These are phyloP conservation scores for Rhodeus uyekii DNA, from an alignment of 2,797 vertebrate genomes.

Conservation along the genomic window DNA sequence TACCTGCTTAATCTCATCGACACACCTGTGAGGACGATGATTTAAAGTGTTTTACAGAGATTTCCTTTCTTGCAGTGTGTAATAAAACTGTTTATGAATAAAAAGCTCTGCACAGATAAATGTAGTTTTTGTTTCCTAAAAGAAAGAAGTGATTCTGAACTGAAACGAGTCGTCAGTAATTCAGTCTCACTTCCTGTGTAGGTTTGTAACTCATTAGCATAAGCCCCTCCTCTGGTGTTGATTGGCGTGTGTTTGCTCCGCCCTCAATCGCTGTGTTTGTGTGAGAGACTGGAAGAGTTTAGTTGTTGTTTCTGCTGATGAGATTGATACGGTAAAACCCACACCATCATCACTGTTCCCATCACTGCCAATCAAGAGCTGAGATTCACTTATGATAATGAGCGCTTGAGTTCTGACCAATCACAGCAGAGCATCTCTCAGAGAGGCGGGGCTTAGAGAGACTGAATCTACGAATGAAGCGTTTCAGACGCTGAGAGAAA, in stretches of 20 bases:
- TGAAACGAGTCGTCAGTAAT: background rate
- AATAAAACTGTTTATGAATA: background rate
- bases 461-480: fast-evolving
- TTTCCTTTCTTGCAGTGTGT: background rate
- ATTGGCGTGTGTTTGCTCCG: background rate
- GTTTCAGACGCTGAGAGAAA: background rate
- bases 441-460: background rate
- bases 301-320: background rate
- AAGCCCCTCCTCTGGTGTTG: no score
- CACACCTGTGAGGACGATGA: constrained; percentile 84
- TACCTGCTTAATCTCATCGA: constrained; percentile 98
- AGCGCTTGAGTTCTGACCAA: background rate
- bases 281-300: background rate
- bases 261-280: background rate
- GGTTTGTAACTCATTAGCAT: background rate
- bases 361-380: background rate
- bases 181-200: background rate
- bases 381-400: background rate
- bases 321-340: background rate
- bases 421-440: background rate
- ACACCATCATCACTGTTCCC: background rate
- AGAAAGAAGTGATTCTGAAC: background rate
- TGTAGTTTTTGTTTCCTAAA: background rate
- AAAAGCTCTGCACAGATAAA: background rate
- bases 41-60: background rate